Percentiles rank a stretch among this genome's conserved stretches.
Evolutionary conservation across 2,888 invertebrate genomes (phyloP).

Genomic region (Acleris holmiana): DNA sequence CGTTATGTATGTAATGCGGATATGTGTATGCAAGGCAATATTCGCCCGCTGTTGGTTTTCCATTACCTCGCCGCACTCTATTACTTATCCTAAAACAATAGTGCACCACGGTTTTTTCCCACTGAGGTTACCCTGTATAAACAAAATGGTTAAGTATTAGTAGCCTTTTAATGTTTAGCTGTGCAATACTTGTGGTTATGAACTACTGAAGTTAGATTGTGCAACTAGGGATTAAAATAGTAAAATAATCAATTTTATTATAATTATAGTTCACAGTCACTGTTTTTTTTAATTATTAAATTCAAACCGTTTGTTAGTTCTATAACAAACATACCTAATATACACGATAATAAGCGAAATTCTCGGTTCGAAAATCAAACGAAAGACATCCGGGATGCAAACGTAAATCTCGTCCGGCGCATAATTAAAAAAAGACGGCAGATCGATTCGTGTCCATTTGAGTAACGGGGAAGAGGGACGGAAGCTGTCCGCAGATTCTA

Average conservation of each 20-base stretch:
- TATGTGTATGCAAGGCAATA: neutral
- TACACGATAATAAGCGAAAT: neutral
- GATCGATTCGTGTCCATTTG: conserved; percentile 33
- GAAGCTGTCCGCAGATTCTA: conserved; percentile 29
- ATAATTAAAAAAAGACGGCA: conserved; percentile 34
- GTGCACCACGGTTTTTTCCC: neutral
- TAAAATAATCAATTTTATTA: too few relatives aligned
- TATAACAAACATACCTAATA: neutral
- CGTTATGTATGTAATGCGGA: neutral
- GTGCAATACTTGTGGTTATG: too few relatives aligned
- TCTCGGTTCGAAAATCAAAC: conserved; percentile 16
- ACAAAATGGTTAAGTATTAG: too few relatives aligned
- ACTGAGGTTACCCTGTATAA: too few relatives aligned
- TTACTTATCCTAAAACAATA: conserved; percentile 1
- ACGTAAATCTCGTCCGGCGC: conserved; percentile 8
- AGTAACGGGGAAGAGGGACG: conserved; percentile 32
- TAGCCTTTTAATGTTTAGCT: too few relatives aligned
- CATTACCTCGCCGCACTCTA: neutral
- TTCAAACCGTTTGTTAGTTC: neutral
- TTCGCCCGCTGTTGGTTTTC: neutral
- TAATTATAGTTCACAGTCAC: too few relatives aligned
- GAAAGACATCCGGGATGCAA: conserved; percentile 10
- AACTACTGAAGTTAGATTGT: too few relatives aligned
- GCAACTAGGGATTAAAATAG: too few relatives aligned
- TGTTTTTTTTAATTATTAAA: too few relatives aligned